Conservation (phyloP, 2,888 invertebrate species). For the Venusia cambrica region DNA sequence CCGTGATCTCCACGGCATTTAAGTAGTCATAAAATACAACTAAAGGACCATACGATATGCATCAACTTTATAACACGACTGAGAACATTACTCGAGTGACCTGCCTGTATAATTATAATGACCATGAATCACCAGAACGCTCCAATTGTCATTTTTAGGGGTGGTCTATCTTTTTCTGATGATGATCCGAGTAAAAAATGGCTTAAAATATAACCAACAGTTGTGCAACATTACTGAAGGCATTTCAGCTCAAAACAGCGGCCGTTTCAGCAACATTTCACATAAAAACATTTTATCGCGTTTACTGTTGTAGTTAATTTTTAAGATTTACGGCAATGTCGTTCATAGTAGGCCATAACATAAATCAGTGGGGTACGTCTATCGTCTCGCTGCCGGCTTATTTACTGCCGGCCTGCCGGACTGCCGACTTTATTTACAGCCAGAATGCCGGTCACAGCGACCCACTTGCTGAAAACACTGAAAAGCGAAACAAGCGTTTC, state of each 20-base stretch:
- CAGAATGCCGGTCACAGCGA: constrained; percentile 14
- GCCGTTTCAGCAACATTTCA: constrained; percentile 12
- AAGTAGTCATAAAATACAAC: too few relatives aligned
- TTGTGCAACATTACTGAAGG: constrained; percentile 5
- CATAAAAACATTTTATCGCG: constrained; percentile 28
- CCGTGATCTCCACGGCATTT: too few relatives aligned
- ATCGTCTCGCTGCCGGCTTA: constrained; percentile 41
- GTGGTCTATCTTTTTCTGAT: too few relatives aligned
- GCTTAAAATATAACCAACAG: too few relatives aligned
- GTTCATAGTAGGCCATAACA: constrained; percentile 46
- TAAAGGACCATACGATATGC: too few relatives aligned
- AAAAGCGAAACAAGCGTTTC: constrained; percentile 5
- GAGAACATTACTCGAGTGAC: too few relatives aligned
- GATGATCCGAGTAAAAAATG: too few relatives aligned
- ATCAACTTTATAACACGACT: too few relatives aligned
- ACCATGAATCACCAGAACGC: too few relatives aligned
- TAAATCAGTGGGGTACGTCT: constrained; percentile 51
- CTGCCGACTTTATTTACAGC: constrained; percentile 21
- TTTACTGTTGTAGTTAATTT: constrained; percentile 36
- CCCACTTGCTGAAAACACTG: constrained; percentile 17
- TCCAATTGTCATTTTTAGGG: too few relatives aligned
- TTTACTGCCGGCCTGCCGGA: constrained; percentile 35
- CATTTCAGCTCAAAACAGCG: constrained; percentile 10
- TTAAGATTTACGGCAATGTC: constrained; percentile 45
- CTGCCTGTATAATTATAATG: too few relatives aligned